Percentiles rank a stretch among this genome's conserved stretches.
These are phyloP conservation scores for Lacerta agilis DNA, from an alignment of 2,797 vertebrate genomes.

Conservation along the genomic window DNA sequence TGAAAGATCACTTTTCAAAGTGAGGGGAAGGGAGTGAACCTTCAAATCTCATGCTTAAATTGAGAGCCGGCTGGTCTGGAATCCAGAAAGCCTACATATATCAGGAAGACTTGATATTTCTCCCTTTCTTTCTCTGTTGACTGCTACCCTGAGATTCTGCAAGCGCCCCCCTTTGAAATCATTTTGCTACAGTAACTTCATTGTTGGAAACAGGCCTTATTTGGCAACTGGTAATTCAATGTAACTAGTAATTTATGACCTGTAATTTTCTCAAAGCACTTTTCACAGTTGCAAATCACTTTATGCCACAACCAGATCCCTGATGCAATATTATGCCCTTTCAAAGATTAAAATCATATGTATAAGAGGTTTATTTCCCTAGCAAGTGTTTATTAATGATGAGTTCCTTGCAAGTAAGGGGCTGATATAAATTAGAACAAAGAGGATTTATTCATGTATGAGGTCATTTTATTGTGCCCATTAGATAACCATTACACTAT, in stretches of 20 bases:
- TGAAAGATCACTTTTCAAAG: background rate
- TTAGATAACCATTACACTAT: slow-evolving; percentile 52
- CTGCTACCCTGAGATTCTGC: slow-evolving; percentile 44
- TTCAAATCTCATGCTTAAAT: slow-evolving; percentile 41
- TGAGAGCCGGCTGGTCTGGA: slow-evolving; percentile 1
- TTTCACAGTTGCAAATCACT: slow-evolving; percentile 61
- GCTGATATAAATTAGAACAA: slow-evolving; percentile 59
- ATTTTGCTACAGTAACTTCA: slow-evolving; percentile 53
- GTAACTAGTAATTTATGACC: slow-evolving; percentile 71
- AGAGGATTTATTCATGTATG: slow-evolving; percentile 53
- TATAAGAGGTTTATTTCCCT: slow-evolving; percentile 47
- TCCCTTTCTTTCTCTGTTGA: slow-evolving; percentile 29
- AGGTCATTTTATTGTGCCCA: slow-evolving; percentile 48
- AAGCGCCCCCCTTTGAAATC: slow-evolving; percentile 40
- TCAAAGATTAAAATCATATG: slow-evolving; percentile 57
- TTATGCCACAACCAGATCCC: slow-evolving; percentile 56
- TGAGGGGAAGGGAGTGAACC: background rate
- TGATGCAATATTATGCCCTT: slow-evolving; percentile 50
- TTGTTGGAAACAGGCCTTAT: slow-evolving; percentile 52
- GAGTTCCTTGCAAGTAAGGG: slow-evolving; percentile 57
- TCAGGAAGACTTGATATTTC: slow-evolving; percentile 24
- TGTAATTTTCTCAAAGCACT: slow-evolving; percentile 60
- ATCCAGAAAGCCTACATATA: background rate
- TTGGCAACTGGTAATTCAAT: slow-evolving; percentile 61
- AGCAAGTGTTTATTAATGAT: slow-evolving; percentile 56